phyloP scores from a whole-genome alignment of 2,797 vertebrate genomes.

The Chrysocyon brachyurus region DNA sequence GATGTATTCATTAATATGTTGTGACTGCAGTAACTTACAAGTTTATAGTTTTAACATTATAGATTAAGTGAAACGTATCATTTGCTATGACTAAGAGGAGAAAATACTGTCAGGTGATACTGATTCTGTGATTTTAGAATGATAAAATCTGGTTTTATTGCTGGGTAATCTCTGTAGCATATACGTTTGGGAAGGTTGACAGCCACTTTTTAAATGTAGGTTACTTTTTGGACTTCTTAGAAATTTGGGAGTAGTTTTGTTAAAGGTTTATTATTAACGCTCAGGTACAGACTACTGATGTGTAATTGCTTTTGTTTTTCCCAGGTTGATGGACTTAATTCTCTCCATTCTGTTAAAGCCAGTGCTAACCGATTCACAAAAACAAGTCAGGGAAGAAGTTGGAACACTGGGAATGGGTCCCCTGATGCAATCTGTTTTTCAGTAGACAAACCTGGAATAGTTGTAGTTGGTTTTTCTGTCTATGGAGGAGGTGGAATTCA shows the following conservation, averaged over 20 bases:
- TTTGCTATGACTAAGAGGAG: neutral
- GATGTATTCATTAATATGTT: neutral
- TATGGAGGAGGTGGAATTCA: constrained; percentile 99
- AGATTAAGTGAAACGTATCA: constrained; percentile 31
- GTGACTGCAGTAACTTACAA: neutral
- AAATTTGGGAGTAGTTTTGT: constrained; percentile 46
- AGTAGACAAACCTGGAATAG: constrained; percentile 97
- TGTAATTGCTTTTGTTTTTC: constrained; percentile 68
- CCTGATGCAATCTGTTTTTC: constrained; percentile 99
- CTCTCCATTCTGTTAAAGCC: constrained; percentile 97
- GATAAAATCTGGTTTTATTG: constrained; percentile 40
- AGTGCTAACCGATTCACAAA: constrained; percentile 98
- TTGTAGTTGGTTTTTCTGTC: constrained; percentile 98
- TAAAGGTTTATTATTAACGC: neutral
- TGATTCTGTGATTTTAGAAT: constrained; percentile 53
- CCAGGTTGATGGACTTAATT: constrained; percentile 97
- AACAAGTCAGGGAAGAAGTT: constrained; percentile 99
- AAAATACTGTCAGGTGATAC: neutral
- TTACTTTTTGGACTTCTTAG: constrained; percentile 28
- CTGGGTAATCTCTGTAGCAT: constrained; percentile 38
- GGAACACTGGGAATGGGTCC: constrained; percentile 99
- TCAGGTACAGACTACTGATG: neutral
- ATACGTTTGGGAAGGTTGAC: neutral
- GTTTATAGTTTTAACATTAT: constrained; percentile 44
- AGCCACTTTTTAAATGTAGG: neutral